A percentile compares a stretch with the other conserved stretches of the same genome.
These are phyloP conservation scores for Ascaphus truei DNA, from an alignment of 2,113 vertebrate species.

Conservation along the genomic window DNA sequence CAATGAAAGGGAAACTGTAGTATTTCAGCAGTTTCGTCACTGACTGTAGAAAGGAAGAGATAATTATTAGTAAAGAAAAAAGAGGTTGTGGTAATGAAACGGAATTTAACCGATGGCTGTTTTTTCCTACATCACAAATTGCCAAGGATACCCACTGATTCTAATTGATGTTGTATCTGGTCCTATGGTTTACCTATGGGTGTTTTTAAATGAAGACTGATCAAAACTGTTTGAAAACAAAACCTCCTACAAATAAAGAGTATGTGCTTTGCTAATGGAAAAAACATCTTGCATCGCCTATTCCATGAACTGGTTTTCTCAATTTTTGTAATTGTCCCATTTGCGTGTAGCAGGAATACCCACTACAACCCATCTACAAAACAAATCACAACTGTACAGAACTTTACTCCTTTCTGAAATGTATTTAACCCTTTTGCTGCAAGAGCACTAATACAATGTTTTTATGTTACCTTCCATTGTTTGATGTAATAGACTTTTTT, in stretches of 20 bases:
- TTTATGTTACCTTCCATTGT: too few species aligned
- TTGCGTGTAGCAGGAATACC: too few species aligned
- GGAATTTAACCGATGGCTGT: neutral
- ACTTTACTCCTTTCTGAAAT: too few species aligned
- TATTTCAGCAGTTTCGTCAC: conserved; percentile 20
- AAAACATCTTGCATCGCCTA: neutral
- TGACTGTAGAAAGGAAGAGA: neutral
- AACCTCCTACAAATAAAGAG: neutral
- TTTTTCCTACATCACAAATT: neutral
- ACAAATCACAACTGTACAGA: too few species aligned
- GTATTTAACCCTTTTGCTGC: too few species aligned
- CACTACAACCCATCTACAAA: too few species aligned
- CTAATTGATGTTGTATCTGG: neutral
- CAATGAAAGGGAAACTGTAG: conserved; percentile 14
- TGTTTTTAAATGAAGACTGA: neutral
- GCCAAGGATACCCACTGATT: neutral
- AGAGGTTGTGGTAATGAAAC: neutral
- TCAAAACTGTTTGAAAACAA: too few species aligned
- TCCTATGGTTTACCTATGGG: neutral
- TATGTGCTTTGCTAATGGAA: neutral
- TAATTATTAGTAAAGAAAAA: conserved; percentile 5
- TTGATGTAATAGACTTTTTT: too few species aligned
- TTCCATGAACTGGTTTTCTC: too few species aligned
- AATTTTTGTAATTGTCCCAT: too few species aligned
- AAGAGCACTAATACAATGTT: too few species aligned